Evolutionary conservation across 2,797 vertebrate species (phyloP).

Genomic region (Meda fulgida): DNA sequence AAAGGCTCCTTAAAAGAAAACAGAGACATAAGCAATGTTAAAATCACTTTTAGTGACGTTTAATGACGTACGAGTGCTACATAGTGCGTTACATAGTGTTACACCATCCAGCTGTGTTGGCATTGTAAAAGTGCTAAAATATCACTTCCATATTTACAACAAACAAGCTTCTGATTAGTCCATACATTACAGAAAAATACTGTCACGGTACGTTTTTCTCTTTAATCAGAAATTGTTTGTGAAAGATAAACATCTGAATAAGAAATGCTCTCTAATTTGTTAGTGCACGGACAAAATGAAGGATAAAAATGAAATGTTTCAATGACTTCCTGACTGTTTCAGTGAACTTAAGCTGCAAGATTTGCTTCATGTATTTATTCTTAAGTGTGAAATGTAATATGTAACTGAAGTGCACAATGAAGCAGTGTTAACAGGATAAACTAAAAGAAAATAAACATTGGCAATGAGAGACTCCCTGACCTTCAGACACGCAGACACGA

Average conservation of each 20-base stretch:
- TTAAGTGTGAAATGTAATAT: background rate
- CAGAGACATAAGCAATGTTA: background rate
- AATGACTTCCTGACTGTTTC: background rate
- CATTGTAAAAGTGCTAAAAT: slow-evolving; percentile 34
- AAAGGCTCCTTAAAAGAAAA: background rate
- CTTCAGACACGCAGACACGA: background rate
- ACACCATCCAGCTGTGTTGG: background rate
- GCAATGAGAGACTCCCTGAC: slow-evolving; percentile 28
- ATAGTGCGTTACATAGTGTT: background rate
- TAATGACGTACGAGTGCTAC: background rate
- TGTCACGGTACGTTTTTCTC: background rate
- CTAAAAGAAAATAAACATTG: background rate
- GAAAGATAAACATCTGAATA: slow-evolving; percentile 31
- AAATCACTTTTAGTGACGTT: slow-evolving; percentile 7
- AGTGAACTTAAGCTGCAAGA: slow-evolving; percentile 1
- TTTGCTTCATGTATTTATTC: background rate
- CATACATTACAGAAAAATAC: slow-evolving; percentile 18
- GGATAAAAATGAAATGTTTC: too few relatives aligned
- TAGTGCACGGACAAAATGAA: slow-evolving; percentile 19
- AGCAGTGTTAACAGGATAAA: slow-evolving; percentile 14
- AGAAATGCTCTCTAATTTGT: background rate
- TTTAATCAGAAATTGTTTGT: slow-evolving; percentile 16
- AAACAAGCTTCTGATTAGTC: slow-evolving; percentile 21
- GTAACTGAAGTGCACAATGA: background rate
- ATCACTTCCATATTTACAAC: slow-evolving; percentile 12